phyloP scores from a whole-genome alignment of 2,888 invertebrate species.

The Caenorhabditis sp. region DNA sequence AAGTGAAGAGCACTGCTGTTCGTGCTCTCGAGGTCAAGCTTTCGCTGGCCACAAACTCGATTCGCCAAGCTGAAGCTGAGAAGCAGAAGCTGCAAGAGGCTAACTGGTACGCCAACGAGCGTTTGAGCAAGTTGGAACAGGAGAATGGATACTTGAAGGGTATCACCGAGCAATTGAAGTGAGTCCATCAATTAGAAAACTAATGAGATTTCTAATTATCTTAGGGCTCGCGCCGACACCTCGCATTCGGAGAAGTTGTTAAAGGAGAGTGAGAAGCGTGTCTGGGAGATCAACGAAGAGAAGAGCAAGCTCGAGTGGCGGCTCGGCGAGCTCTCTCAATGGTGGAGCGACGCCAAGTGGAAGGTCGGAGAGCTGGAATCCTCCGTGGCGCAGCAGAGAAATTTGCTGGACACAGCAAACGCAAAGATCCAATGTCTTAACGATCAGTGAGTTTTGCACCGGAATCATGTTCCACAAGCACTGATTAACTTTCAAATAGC shows the following conservation, averaged over 20 bases:
- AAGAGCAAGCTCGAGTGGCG: conserved; percentile 76
- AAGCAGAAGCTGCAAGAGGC: conserved; percentile 69
- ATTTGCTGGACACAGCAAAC: conserved; percentile 72
- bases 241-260: conserved; percentile 64
- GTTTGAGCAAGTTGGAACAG: conserved; percentile 67
- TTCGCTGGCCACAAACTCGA: conserved; percentile 53
- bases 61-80: conserved; percentile 62
- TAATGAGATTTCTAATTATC: no score
- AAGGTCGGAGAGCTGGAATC: conserved; percentile 77
- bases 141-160: conserved; percentile 70
- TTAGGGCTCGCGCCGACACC: conserved; percentile 61
- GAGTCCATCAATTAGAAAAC: no score
- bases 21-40: conserved; percentile 67
- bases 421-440: conserved; percentile 69
- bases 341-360: conserved; percentile 78
- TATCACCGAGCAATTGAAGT: conserved; percentile 70
- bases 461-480: background rate
- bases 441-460: conserved; percentile 62
- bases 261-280: conserved; percentile 68
- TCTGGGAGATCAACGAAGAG: conserved; percentile 72
- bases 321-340: conserved; percentile 74
- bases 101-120: conserved; percentile 70
- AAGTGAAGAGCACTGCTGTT: conserved; percentile 48
- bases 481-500: background rate
- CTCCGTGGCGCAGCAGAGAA: conserved; percentile 72